Conservation (phyloP, 2,888 invertebrate species). For the Acronicta psi region DNA sequence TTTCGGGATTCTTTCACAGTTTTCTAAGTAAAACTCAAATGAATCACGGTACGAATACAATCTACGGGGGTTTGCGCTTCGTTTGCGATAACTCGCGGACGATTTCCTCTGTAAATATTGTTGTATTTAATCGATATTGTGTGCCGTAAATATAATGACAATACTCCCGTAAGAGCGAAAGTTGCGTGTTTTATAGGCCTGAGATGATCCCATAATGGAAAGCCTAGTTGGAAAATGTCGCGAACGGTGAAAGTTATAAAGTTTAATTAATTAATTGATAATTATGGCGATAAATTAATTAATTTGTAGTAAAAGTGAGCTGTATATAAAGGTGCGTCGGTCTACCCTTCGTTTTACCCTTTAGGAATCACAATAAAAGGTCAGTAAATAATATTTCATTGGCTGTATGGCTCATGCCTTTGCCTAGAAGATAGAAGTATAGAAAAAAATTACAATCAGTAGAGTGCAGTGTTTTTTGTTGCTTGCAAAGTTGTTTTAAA, state of each 20-base stretch:
- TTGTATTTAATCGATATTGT: conserved; percentile 59
- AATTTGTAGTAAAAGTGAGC: conserved; percentile 39
- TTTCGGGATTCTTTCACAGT: conserved; percentile 62
- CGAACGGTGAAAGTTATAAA: conserved; percentile 36
- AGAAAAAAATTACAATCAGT: conserved; percentile 1
- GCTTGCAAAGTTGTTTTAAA: background rate
- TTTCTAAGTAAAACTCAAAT: conserved; percentile 70
- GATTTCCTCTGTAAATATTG: conserved; percentile 35
- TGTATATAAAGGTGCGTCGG: conserved; percentile 42
- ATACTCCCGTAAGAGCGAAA: conserved; percentile 42
- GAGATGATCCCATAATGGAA: conserved; percentile 33
- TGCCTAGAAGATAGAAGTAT: conserved; percentile 6
- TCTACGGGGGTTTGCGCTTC: conserved; percentile 31
- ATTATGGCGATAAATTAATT: conserved; percentile 45
- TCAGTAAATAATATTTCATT: conserved; percentile 30
- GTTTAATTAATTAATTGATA: conserved; percentile 3
- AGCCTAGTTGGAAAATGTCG: conserved; percentile 20
- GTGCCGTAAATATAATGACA: conserved; percentile 37
- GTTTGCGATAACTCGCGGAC: conserved; percentile 8
- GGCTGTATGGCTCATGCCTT: conserved; percentile 18
- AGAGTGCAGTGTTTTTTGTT: no score
- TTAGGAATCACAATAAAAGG: conserved; percentile 30
- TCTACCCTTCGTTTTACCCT: conserved; percentile 18
- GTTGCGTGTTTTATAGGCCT: conserved; percentile 32
- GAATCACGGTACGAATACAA: conserved; percentile 35